Percentiles rank a stretch among this genome's conserved stretches.
Evolutionary conservation across 2,797 vertebrate species (phyloP).

Genomic region (Hypotaenidia philippensis): DNA sequence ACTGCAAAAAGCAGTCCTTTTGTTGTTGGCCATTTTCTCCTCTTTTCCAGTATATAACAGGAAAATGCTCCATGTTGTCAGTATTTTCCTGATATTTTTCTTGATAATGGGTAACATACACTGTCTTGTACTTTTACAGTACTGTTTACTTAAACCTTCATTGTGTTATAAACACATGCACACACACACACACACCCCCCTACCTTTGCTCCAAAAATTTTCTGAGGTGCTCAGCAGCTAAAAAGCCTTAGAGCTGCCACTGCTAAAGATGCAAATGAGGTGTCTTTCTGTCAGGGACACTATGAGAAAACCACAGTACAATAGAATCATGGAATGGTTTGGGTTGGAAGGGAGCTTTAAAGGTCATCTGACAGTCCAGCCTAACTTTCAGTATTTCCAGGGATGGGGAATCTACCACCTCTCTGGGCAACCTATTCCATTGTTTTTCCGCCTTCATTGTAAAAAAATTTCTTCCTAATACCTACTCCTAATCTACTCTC

Average conservation of each 20-base stretch:
- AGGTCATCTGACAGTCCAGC: not conserved
- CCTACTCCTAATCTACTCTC: no score
- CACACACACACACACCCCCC: no score
- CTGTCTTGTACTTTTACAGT: not conserved
- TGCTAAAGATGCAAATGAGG: not conserved
- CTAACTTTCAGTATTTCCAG: not conserved
- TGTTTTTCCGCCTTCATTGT: not conserved
- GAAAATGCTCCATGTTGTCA: not conserved
- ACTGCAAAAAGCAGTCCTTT: not conserved
- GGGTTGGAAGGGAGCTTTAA: not conserved
- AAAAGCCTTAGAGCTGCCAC: not conserved
- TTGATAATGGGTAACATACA: not conserved
- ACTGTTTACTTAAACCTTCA: not conserved
- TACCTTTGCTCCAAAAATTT: not conserved
- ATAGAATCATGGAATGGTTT: not conserved
- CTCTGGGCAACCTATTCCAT: not conserved
- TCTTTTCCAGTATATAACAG: not conserved
- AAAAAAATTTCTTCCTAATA: no score
- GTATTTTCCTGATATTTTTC: not conserved
- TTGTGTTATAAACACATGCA: not conserved
- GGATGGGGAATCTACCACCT: not conserved
- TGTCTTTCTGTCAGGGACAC: not conserved
- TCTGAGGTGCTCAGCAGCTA: not conserved
- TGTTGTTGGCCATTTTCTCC: not conserved
- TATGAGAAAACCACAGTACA: not conserved